A percentile compares a stretch with the other conserved stretches of the same genome.
Evolutionary conservation across 2,113 vertebrate species (phyloP).

Genomic region (Festucalex cinctus): DNA sequence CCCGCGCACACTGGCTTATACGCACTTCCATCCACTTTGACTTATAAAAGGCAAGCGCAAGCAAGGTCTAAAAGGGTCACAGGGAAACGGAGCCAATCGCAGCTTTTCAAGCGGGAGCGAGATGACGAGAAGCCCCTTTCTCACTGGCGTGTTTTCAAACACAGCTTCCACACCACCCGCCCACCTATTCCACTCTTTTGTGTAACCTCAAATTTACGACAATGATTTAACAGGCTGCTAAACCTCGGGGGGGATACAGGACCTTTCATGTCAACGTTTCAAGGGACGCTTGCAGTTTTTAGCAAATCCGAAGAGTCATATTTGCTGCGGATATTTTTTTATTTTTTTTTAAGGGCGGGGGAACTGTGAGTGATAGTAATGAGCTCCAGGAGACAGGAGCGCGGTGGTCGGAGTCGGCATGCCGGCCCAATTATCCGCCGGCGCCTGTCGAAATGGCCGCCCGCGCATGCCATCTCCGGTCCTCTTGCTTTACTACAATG

Average conservation of each 20-base stretch:
- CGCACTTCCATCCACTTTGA: background rate
- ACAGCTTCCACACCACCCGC: background rate
- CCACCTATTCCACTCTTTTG: background rate
- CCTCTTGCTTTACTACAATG: conserved; percentile 35
- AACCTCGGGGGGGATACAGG: conserved; percentile 17
- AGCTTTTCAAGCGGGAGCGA: background rate
- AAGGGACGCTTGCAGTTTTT: conserved; percentile 18
- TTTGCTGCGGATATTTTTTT: conserved; percentile 23
- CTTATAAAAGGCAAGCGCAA: background rate
- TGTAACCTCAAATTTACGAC: background rate
- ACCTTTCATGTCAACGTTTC: conserved; percentile 32
- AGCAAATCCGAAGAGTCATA: conserved; percentile 26
- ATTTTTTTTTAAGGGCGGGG: conserved; percentile 31
- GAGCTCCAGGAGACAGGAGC: conserved; percentile 61
- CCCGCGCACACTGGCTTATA: background rate
- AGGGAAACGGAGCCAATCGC: conserved; percentile 5
- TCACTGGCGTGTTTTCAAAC: background rate
- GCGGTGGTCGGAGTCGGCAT: conserved; percentile 42
- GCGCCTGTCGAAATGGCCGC: conserved; percentile 60
- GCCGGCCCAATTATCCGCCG: conserved; percentile 65
- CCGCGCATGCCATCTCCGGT: conserved; percentile 19
- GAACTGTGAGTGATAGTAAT: conserved; percentile 67
- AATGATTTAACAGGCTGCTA: conserved; percentile 1
- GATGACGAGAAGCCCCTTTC: background rate
- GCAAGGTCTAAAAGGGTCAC: background rate